phyloP scores from a whole-genome alignment of 2,113 vertebrate species.

The Panurus biarmicus region DNA sequence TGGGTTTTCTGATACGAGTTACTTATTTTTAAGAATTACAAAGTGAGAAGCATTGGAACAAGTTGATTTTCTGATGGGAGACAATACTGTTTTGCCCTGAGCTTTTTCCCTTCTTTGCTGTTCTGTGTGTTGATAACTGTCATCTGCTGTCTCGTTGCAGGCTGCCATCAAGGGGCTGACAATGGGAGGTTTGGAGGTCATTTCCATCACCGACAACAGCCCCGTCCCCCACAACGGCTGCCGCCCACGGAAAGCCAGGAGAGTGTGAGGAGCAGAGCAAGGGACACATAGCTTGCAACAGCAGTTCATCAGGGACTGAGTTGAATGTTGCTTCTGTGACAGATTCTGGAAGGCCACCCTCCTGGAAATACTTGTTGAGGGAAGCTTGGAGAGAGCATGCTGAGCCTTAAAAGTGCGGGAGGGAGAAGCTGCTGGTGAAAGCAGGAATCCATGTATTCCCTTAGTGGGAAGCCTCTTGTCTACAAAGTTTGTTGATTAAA shows the following conservation, averaged over 20 bases:
- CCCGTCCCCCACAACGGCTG: slow-evolving; percentile 95
- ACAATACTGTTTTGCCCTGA: not conserved
- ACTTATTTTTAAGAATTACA: not conserved
- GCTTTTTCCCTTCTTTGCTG: not conserved
- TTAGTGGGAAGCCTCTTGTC: slow-evolving; percentile 2
- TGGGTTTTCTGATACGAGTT: not conserved
- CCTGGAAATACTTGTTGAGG: not conserved
- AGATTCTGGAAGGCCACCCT: not conserved
- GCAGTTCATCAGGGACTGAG: not conserved
- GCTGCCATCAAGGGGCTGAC: slow-evolving; percentile 89
- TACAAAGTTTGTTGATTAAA: slow-evolving; percentile 47
- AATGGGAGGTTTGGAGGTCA: slow-evolving; percentile 88
- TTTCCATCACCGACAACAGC: slow-evolving; percentile 95
- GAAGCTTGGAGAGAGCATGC: not conserved
- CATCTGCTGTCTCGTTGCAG: slow-evolving; percentile 61
- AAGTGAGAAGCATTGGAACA: not conserved
- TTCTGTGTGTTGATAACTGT: not conserved
- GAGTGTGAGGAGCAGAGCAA: slow-evolving; percentile 64
- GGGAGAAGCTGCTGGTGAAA: not conserved
- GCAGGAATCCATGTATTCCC: not conserved
- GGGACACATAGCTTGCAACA: not conserved
- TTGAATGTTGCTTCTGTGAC: not conserved
- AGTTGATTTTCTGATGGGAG: not conserved
- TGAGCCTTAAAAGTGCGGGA: not conserved
- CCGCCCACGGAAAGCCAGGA: slow-evolving; percentile 86